These are phyloP conservation scores for Dastarcus helophoroides DNA, from an alignment of 2,888 invertebrate genomes.

Conservation along the genomic window DNA sequence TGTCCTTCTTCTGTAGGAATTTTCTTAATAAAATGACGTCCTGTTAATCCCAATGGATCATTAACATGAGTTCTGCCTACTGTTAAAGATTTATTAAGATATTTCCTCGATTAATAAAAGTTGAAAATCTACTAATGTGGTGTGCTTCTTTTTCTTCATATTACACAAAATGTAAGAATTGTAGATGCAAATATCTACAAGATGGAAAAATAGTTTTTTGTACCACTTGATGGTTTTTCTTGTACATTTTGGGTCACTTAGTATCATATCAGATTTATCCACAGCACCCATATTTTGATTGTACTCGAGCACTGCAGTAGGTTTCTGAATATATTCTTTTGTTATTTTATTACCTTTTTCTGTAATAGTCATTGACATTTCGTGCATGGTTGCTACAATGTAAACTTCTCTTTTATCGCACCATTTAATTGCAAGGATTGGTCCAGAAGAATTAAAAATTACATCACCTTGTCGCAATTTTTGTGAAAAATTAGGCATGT, in stretches of 20 bases:
- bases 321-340: constrained; percentile 17
- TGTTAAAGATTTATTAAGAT: too few relatives aligned
- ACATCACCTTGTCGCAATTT: constrained; percentile 9
- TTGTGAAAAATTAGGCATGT: constrained; percentile 10
- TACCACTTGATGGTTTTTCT: constrained; percentile 19
- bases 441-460: constrained; percentile 5
- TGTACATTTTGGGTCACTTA: constrained; percentile 15
- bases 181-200: constrained; percentile 15
- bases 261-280: constrained; percentile 21
- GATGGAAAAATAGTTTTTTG: constrained; percentile 23
- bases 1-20: too few relatives aligned
- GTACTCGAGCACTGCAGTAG: constrained; percentile 19
- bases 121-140: too few relatives aligned
- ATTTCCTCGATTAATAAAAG: too few relatives aligned
- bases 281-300: constrained; percentile 19
- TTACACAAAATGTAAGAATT: constrained; percentile 17
- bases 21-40: too few relatives aligned
- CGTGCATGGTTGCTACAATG: constrained; percentile 14
- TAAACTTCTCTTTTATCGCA: constrained; percentile 22
- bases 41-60: too few relatives aligned
- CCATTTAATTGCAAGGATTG: constrained; percentile 23
- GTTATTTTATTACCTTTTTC: constrained; percentile 12
- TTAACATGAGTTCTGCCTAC: too few relatives aligned
- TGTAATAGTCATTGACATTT: too few relatives aligned
- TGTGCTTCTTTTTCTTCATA: constrained; percentile 13